phyloP scores from a whole-genome alignment of 2,113 vertebrate species.

The Equus quagga region DNA sequence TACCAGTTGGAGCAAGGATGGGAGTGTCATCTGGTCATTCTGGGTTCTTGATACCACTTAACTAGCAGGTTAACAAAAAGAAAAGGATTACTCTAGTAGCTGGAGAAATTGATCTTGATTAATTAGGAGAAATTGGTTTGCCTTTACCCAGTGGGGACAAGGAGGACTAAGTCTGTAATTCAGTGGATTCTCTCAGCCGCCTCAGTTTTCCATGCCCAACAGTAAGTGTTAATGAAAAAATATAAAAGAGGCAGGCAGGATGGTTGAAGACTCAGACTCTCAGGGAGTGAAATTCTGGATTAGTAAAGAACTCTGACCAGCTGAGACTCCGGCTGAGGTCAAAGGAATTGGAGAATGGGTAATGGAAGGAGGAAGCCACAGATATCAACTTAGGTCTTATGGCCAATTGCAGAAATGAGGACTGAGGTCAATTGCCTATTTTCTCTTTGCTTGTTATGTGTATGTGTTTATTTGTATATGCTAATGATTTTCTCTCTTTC shows the following conservation, averaged over 20 bases:
- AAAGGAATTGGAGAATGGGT: neutral
- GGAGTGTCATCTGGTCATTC: too few species aligned
- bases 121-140: neutral
- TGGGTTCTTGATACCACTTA: too few species aligned
- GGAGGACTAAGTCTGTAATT: neutral
- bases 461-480: too few species aligned
- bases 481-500: too few species aligned
- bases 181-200: neutral
- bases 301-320: neutral
- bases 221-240: neutral
- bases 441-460: too few species aligned
- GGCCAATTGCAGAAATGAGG: too few species aligned
- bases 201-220: neutral
- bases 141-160: neutral
- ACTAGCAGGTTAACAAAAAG: neutral
- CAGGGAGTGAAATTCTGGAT: neutral
- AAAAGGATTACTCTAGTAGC: neutral
- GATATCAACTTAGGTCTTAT: too few species aligned
- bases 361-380: neutral
- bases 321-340: neutral
- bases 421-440: too few species aligned
- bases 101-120: neutral
- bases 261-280: neutral
- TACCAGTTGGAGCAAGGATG: too few species aligned
- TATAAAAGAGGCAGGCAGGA: neutral